Evolutionary conservation across 1,140 invertebrate species (phyloP).

Genomic region (Macrocentrus cingulum): DNA sequence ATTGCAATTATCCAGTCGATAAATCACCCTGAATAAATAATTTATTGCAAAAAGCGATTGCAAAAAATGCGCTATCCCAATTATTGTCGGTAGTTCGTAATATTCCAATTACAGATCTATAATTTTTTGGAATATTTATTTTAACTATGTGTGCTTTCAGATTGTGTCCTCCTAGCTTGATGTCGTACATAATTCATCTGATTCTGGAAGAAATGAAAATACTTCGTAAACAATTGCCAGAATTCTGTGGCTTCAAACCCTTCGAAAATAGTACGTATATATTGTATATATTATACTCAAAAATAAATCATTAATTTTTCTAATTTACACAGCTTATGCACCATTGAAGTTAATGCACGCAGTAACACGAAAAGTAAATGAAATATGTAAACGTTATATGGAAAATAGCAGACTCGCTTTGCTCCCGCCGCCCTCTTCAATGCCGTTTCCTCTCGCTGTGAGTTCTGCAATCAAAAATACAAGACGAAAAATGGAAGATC

Average conservation of each 20-base stretch:
- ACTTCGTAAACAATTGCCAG: slow-evolving; percentile 65
- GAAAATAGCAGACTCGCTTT: slow-evolving; percentile 64
- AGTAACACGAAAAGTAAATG: slow-evolving; percentile 70
- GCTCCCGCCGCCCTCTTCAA: slow-evolving; percentile 60
- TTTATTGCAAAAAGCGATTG: too few relatives aligned
- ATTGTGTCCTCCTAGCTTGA: slow-evolving; percentile 67
- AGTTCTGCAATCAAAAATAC: slow-evolving; percentile 76
- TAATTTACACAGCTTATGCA: slow-evolving; percentile 55
- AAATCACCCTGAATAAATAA: too few relatives aligned
- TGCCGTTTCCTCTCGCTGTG: slow-evolving; percentile 57
- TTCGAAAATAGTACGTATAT: slow-evolving; percentile 61
- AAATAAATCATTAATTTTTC: neutral
- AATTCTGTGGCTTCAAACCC: slow-evolving; percentile 63
- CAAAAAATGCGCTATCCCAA: too few relatives aligned
- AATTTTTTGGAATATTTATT: neutral
- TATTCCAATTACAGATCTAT: too few relatives aligned
- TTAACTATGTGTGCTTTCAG: slow-evolving; percentile 57
- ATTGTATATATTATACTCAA: slow-evolving; percentile 6
- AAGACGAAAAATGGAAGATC: slow-evolving; percentile 84
- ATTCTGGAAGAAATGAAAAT: slow-evolving; percentile 67
- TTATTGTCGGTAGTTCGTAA: neutral
- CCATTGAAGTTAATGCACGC: slow-evolving; percentile 73
- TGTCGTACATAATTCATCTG: slow-evolving; percentile 65
- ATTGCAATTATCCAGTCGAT: too few relatives aligned
- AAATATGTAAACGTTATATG: slow-evolving; percentile 68